Conservation (phyloP, 2,888 invertebrate genomes). For the Drosophila flavopinicola region DNA sequence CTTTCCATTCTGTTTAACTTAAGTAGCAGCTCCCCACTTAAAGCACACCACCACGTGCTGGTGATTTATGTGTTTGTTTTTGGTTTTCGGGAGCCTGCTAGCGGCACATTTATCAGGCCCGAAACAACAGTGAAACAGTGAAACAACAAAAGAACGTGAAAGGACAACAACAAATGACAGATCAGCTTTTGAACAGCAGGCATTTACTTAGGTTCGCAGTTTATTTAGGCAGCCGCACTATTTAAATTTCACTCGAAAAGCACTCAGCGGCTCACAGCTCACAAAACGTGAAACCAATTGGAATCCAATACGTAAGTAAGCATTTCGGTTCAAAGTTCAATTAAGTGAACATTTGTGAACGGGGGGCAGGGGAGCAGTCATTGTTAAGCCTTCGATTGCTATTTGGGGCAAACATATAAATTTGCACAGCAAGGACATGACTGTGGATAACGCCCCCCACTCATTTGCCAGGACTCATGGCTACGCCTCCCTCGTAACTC, state of each 20-base stretch:
- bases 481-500: slow-evolving; percentile 24
- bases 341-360: neutral
- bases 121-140: slow-evolving; percentile 24
- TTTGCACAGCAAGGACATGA: slow-evolving; percentile 46
- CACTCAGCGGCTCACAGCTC: slow-evolving; percentile 42
- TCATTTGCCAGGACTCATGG: neutral
- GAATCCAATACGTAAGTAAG: slow-evolving; percentile 56
- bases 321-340: slow-evolving; percentile 44
- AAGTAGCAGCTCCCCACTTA: slow-evolving; percentile 3
- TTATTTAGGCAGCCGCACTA: slow-evolving; percentile 42
- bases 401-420: slow-evolving; percentile 73
- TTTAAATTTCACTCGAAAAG: slow-evolving; percentile 56
- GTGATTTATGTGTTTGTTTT: slow-evolving; percentile 78
- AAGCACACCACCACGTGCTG: slow-evolving; percentile 34
- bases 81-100: slow-evolving; percentile 35
- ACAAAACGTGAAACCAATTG: slow-evolving; percentile 9
- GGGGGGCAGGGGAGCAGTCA: slow-evolving; percentile 16
- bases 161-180: slow-evolving; percentile 47
- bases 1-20: neutral
- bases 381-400: slow-evolving; percentile 70
- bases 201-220: slow-evolving; percentile 41
- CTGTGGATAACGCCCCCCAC: slow-evolving; percentile 23
- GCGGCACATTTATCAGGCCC: slow-evolving; percentile 69
- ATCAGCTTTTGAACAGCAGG: slow-evolving; percentile 43
- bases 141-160: slow-evolving; percentile 8